Percentiles rank a stretch among this genome's conserved stretches.
Evolutionary conservation across 1,140 invertebrate species (phyloP).

Genomic region (Megalonaias nervosa): DNA sequence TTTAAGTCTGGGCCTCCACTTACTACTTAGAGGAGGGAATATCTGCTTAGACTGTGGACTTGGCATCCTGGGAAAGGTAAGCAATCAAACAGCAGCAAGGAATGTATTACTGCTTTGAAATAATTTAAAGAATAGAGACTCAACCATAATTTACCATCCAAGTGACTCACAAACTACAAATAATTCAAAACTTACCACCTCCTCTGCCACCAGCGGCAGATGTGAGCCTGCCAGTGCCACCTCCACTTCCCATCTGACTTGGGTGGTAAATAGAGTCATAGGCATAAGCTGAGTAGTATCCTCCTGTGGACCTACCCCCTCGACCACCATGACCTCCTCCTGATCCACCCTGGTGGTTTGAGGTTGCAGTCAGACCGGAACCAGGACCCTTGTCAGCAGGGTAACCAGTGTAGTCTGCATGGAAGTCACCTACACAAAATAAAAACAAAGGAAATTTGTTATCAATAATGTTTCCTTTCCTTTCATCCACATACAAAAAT

Average conservation of each 20-base stretch:
- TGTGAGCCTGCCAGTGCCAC: conserved; percentile 38
- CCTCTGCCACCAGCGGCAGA: conserved; percentile 45
- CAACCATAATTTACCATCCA: too few species aligned
- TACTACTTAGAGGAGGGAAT: too few species aligned
- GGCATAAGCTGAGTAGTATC: conserved; percentile 48
- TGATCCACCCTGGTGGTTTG: conserved; percentile 41
- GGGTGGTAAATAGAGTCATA: conserved; percentile 56
- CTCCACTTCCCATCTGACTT: conserved; percentile 49
- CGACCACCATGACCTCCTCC: conserved; percentile 60
- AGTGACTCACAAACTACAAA: too few species aligned
- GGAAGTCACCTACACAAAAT: conserved; percentile 51
- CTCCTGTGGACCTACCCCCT: conserved; percentile 46
- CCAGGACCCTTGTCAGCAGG: conserved; percentile 43
- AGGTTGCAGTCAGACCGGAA: conserved; percentile 31
- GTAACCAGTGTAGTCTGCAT: conserved; percentile 55
- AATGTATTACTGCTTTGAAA: too few species aligned
- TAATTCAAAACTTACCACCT: conserved; percentile 45
- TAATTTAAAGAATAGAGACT: too few species aligned
- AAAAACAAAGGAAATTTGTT: conserved; percentile 1
- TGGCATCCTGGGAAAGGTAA: too few species aligned
- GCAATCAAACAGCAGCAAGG: too few species aligned
- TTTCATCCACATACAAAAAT: too few species aligned
- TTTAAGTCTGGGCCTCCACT: too few species aligned
- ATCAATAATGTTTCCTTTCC: too few species aligned
- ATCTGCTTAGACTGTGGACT: too few species aligned